Evolutionary conservation across 2,888 invertebrate species (phyloP).

Genomic region (Apodemia hepburni): DNA sequence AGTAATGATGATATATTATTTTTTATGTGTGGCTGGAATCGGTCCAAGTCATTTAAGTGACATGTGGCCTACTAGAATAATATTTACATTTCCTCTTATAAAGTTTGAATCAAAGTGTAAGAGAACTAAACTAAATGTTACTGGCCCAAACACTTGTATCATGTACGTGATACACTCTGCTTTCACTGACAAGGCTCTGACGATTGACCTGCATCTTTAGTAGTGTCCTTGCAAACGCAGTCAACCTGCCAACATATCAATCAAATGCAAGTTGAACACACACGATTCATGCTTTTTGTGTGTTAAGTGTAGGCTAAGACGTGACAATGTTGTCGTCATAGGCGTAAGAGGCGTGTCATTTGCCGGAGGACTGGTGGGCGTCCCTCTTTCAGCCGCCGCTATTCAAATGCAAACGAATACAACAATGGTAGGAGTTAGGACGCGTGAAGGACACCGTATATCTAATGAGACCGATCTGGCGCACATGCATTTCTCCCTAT

Average conservation of each 20-base stretch:
- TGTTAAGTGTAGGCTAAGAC: slow-evolving; percentile 23
- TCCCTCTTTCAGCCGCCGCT: slow-evolving; percentile 55
- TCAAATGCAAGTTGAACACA: slow-evolving; percentile 15
- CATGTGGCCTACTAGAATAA: too few relatives aligned
- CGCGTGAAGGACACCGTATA: slow-evolving; percentile 77
- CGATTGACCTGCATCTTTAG: background rate
- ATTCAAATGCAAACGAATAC: slow-evolving; percentile 74
- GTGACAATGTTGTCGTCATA: slow-evolving; percentile 44
- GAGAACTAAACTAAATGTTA: background rate
- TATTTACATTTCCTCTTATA: background rate
- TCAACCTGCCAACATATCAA: slow-evolving; percentile 5
- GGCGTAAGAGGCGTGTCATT: slow-evolving; percentile 52
- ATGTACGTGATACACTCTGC: background rate
- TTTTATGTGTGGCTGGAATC: background rate
- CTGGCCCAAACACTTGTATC: background rate
- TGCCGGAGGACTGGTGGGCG: slow-evolving; percentile 58
- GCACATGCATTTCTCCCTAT: slow-evolving; percentile 71
- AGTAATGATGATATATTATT: slow-evolving; percentile 26
- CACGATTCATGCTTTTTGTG: slow-evolving; percentile 9
- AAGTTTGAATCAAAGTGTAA: background rate
- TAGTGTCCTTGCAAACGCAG: background rate
- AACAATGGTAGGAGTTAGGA: slow-evolving; percentile 78
- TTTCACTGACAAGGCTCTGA: background rate
- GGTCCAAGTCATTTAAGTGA: background rate
- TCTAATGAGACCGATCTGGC: slow-evolving; percentile 69